Percentiles rank a stretch among this genome's conserved stretches.
These are phyloP conservation scores for Trachelipus rathkii DNA, from an alignment of 1,140 invertebrate genomes.

Conservation along the genomic window DNA sequence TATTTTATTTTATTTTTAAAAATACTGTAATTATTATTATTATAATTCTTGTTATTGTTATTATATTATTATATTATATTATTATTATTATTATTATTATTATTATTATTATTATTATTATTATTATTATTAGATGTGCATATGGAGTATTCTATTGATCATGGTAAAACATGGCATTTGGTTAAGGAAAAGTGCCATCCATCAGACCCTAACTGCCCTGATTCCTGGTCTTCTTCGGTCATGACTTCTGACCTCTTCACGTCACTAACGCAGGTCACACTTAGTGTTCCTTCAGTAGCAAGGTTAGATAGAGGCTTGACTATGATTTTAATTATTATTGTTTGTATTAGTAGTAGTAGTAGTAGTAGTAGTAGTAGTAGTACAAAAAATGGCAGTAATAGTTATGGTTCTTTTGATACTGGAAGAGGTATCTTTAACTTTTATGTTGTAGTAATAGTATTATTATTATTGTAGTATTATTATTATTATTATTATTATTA, in stretches of 20 bases:
- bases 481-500: no score
- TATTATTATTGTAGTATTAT: no score
- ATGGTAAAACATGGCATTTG: slow-evolving; percentile 37
- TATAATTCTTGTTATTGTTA: neutral
- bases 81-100: slow-evolving; percentile 13
- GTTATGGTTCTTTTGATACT: no score
- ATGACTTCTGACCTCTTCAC: slow-evolving; percentile 33
- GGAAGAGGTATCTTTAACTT: no score
- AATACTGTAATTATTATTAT: slow-evolving; percentile 2
- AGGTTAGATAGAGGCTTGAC: slow-evolving; percentile 18
- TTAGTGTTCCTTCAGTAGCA: slow-evolving; percentile 16
- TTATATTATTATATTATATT: slow-evolving; percentile 18
- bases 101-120: neutral
- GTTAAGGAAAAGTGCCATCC: slow-evolving; percentile 27
- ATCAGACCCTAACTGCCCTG: slow-evolving; percentile 36
- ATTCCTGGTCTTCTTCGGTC: slow-evolving; percentile 32
- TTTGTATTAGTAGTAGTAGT: no score
- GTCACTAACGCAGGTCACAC: slow-evolving; percentile 22
- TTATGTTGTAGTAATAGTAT: no score
- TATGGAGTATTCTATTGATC: slow-evolving; percentile 42
- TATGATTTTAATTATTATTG: no score
- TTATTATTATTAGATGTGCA: slow-evolving; percentile 31
- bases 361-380: no score
- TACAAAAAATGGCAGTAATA: no score
- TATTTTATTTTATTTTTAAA: neutral